A percentile compares a stretch with the other conserved stretches of the same genome.
Conservation (phyloP, 2,888 invertebrate genomes). For the Plagodis pulveraria region DNA sequence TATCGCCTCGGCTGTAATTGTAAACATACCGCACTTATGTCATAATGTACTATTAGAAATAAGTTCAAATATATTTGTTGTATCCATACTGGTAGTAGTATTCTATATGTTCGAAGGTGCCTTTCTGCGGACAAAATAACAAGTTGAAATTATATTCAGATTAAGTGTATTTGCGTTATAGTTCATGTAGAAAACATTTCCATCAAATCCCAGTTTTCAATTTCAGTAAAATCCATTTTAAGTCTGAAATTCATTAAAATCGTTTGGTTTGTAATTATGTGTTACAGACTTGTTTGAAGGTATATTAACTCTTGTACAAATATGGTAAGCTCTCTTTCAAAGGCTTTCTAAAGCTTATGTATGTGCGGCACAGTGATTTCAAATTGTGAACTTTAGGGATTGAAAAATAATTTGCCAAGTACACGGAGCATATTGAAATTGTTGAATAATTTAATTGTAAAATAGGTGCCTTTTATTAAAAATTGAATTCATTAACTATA, state of each 20-base stretch:
- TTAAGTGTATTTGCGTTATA: slow-evolving; percentile 22
- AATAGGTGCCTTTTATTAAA: too few species aligned
- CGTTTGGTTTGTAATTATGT: slow-evolving; percentile 13
- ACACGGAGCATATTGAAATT: too few species aligned
- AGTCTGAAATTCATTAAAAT: slow-evolving; percentile 4
- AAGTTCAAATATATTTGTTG: not conserved
- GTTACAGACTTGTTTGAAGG: slow-evolving; percentile 8
- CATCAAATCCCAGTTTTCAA: slow-evolving; percentile 19
- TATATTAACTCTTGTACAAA: slow-evolving; percentile 8
- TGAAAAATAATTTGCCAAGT: not conserved
- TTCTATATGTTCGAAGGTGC: slow-evolving; percentile 22
- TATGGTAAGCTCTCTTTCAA: slow-evolving; percentile 5
- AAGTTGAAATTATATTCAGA: slow-evolving; percentile 26
- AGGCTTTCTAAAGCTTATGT: slow-evolving; percentile 1
- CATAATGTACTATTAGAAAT: too few species aligned
- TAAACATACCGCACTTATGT: too few species aligned
- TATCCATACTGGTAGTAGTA: slow-evolving; percentile 8
- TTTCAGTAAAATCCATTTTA: slow-evolving; percentile 10
- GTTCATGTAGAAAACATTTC: slow-evolving; percentile 26
- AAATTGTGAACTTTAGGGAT: slow-evolving; percentile 2
- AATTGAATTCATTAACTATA: too few species aligned
- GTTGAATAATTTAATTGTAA: too few species aligned
- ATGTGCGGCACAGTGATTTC: slow-evolving; percentile 2
- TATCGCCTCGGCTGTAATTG: too few species aligned
- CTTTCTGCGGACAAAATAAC: slow-evolving; percentile 28